A percentile compares a stretch with the other conserved stretches of the same genome.
phyloP scores from a whole-genome alignment of 1,140 invertebrate genomes.

The Tetramorium parvispinum region DNA sequence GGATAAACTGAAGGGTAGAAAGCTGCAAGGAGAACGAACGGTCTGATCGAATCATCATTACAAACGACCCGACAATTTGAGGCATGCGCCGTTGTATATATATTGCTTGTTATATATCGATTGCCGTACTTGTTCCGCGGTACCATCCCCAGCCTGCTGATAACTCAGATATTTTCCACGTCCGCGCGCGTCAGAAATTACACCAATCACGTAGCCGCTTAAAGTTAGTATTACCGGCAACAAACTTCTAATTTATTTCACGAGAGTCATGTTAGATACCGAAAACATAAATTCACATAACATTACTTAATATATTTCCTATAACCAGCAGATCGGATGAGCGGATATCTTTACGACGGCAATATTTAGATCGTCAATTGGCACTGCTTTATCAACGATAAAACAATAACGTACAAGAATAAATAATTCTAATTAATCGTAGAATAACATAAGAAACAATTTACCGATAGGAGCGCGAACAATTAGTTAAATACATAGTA shows the following conservation, averaged over 20 bases:
- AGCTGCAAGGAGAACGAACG: conserved; percentile 49
- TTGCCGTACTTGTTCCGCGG: conserved; percentile 49
- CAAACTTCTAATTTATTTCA: conserved; percentile 66
- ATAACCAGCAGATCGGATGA: neutral
- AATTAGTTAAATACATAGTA: conserved; percentile 67
- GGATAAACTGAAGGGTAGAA: conserved; percentile 56
- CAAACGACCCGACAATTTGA: conserved; percentile 73
- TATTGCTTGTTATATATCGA: conserved; percentile 68
- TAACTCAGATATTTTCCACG: conserved; percentile 46
- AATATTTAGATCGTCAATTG: neutral
- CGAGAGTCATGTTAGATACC: conserved; percentile 28
- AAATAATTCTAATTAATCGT: neutral
- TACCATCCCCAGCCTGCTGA: conserved; percentile 29
- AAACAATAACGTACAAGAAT: neutral
- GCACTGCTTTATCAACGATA: neutral
- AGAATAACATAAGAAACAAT: neutral
- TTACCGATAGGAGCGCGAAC: neutral
- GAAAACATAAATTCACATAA: conserved; percentile 41
- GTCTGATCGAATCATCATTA: conserved; percentile 75
- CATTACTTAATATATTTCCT: conserved; percentile 21
- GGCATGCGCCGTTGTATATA: conserved; percentile 66
- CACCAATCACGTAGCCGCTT: conserved; percentile 56
- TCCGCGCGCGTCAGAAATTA: conserved; percentile 67
- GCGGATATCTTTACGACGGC: neutral
- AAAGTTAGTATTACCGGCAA: conserved; percentile 44